phyloP scores from a whole-genome alignment of 2,113 vertebrate genomes.

The Chlamydotis undulata region DNA sequence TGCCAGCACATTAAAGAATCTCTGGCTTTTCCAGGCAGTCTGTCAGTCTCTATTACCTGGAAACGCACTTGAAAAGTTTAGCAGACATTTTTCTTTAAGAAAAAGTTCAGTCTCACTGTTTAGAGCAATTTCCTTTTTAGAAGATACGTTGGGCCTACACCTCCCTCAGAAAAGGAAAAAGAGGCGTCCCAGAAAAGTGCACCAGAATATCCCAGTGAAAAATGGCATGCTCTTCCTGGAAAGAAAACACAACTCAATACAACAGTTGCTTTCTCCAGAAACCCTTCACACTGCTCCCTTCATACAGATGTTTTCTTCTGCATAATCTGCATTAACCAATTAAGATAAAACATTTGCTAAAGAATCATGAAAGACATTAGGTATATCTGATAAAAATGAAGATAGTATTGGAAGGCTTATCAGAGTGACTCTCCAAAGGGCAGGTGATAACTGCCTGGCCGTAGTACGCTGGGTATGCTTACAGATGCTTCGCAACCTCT shows the following conservation, averaged over 20 bases:
- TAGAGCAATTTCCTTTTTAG: background rate
- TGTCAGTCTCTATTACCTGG: background rate
- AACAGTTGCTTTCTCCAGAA: background rate
- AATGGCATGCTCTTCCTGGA: background rate
- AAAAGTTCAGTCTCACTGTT: background rate
- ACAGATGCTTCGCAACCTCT: background rate
- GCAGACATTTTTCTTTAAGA: background rate
- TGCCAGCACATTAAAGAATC: background rate
- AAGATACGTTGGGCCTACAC: background rate
- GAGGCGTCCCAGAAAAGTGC: background rate
- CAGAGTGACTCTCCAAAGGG: background rate
- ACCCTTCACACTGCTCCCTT: background rate
- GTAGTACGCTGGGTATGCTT: rapidly evolving
- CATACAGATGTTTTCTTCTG: background rate
- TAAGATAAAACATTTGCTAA: background rate
- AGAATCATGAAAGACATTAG: background rate
- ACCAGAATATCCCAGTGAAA: background rate
- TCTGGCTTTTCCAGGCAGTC: background rate
- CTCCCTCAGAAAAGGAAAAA: background rate
- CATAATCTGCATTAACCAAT: background rate
- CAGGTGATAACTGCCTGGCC: background rate
- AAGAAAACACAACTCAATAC: background rate
- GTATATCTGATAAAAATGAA: background rate
- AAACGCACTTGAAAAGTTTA: slow-evolving; percentile 14
- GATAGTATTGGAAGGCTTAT: background rate